Evolutionary conservation across 2,113 vertebrate species (phyloP).

Genomic region (Thymallus thymallus): DNA sequence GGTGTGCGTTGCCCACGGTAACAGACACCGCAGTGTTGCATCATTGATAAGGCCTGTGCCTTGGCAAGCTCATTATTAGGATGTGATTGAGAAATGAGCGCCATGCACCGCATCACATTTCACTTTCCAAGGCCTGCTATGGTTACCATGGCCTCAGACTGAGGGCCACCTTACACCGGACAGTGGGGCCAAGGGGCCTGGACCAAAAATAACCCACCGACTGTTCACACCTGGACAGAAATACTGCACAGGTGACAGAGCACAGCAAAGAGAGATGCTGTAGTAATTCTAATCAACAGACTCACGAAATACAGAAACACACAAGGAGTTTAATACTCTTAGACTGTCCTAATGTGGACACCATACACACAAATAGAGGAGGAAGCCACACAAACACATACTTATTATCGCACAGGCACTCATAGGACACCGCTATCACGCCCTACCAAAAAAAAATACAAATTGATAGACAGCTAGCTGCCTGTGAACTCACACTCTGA

Average conservation of each 20-base stretch:
- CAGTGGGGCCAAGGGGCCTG: background rate
- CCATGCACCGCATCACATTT: conserved; percentile 66
- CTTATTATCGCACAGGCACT: no score
- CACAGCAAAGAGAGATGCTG: background rate
- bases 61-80: conserved; percentile 69
- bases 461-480: no score
- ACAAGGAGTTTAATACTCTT: no score
- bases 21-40: conserved; percentile 69
- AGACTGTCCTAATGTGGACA: no score
- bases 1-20: conserved; percentile 52
- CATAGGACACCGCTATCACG: no score
- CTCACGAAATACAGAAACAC: no score
- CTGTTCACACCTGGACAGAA: conserved; percentile 28
- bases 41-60: conserved; percentile 66
- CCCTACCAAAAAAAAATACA: no score
- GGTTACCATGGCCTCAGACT: conserved; percentile 74
- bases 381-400: no score
- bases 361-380: no score
- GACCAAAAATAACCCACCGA: conserved; percentile 54
- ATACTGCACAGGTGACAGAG: conserved; percentile 8
- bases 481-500: no score
- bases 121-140: conserved; percentile 79
- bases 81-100: conserved; percentile 75
- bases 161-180: conserved; percentile 59
- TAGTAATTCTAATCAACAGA: no score